A percentile compares a stretch with the other conserved stretches of the same genome.
Evolutionary conservation across 2,797 vertebrate species (phyloP).

Genomic region (Chaenodraco wilsoni): DNA sequence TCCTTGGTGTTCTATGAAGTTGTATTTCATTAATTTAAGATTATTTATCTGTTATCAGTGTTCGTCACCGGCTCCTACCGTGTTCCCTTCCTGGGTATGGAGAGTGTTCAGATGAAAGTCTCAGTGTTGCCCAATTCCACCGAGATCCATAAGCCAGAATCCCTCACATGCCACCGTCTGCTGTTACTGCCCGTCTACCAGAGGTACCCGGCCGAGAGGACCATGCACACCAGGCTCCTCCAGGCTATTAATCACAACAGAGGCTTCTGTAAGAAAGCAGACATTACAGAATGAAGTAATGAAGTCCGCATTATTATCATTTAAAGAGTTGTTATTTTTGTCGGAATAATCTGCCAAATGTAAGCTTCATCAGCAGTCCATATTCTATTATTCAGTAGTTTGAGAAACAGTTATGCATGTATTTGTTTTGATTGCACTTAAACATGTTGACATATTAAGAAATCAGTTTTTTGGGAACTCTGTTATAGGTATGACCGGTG

Average conservation of each 20-base stretch:
- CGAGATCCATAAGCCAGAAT: conserved; percentile 72
- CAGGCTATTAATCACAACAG: conserved; percentile 78
- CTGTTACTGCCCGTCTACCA: conserved; percentile 81
- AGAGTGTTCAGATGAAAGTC: conserved; percentile 76
- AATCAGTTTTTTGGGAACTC: not conserved
- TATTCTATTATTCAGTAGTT: not conserved
- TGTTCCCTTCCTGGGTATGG: conserved; percentile 77
- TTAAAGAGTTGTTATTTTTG: not conserved
- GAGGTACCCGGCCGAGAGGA: conserved; percentile 74
- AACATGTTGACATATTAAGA: not conserved
- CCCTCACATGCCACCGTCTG: conserved; percentile 76
- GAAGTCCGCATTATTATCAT: not conserved
- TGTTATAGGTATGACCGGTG: not conserved
- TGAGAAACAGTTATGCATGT: not conserved
- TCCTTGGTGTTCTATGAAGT: not conserved
- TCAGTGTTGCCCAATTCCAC: conserved; percentile 46
- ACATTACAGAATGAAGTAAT: not conserved
- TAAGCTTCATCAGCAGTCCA: not conserved
- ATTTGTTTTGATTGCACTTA: not conserved
- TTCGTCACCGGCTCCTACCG: conserved; percentile 86
- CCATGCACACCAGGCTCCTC: conserved; percentile 76
- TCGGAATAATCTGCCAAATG: not conserved
- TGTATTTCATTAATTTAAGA: not conserved
- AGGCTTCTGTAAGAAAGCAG: conserved; percentile 72
- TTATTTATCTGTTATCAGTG: conserved; percentile 66